phyloP scores from a whole-genome alignment of 2,113 vertebrate genomes.

The Pteropus alecto region DNA sequence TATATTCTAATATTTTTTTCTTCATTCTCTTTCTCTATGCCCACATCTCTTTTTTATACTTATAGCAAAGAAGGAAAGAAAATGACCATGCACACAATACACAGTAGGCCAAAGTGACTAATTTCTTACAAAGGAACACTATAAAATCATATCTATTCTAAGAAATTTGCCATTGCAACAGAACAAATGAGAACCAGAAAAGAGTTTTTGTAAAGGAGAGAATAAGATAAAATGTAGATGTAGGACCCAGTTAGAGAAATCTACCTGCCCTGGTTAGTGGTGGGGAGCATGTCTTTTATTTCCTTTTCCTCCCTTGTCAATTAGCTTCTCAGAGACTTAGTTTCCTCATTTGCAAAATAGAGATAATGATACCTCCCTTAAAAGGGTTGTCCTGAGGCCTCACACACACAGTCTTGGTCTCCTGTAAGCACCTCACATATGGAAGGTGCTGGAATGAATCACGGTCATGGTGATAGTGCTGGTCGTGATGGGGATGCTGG shows the following conservation, averaged over 20 bases:
- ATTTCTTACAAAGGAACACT: background rate
- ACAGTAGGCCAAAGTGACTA: background rate
- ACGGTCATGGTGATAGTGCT: background rate
- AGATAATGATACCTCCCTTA: background rate
- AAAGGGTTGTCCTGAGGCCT: background rate
- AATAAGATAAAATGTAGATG: background rate
- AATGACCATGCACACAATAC: background rate
- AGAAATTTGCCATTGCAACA: background rate
- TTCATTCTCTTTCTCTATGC: background rate
- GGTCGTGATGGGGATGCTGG: background rate
- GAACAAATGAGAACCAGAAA: background rate
- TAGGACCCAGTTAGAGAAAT: too few species aligned
- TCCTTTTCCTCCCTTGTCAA: background rate
- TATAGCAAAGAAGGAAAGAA: background rate
- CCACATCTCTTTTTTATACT: background rate
- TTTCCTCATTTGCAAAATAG: background rate
- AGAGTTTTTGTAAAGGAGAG: background rate
- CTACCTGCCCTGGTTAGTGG: too few species aligned
- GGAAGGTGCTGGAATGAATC: background rate
- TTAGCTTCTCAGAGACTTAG: background rate
- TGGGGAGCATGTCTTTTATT: background rate
- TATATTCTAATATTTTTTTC: background rate
- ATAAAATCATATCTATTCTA: background rate
- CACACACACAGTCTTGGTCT: background rate
- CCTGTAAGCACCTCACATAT: rapidly evolving